phyloP scores from a whole-genome alignment of 2,888 invertebrate species.

The Orthosia incerta region DNA sequence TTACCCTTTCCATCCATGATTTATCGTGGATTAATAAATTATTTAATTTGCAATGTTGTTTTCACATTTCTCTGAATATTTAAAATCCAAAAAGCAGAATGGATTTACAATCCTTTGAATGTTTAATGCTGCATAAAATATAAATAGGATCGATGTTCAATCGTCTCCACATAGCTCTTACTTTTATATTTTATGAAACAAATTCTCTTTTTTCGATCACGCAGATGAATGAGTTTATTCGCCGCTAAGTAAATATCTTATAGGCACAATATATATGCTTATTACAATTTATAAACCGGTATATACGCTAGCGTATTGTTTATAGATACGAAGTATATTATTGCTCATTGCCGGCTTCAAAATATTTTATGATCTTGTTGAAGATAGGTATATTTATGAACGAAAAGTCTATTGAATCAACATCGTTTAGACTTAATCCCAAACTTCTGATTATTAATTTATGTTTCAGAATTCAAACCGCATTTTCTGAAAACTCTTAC shows the following conservation, averaged over 20 bases:
- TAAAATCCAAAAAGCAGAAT: slow-evolving; percentile 11
- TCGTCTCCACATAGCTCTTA: slow-evolving; percentile 41
- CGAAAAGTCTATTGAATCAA: slow-evolving; percentile 7
- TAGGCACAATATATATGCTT: slow-evolving; percentile 11
- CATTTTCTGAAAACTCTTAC: slow-evolving; percentile 8
- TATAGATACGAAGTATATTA: neutral
- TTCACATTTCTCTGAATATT: neutral
- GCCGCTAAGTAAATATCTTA: slow-evolving; percentile 37
- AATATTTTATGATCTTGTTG: neutral
- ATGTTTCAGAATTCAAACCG: slow-evolving; percentile 9
- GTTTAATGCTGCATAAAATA: slow-evolving; percentile 17
- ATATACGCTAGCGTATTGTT: slow-evolving; percentile 1
- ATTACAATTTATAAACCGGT: slow-evolving; percentile 3
- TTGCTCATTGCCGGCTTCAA: neutral
- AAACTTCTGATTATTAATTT: slow-evolving; percentile 22
- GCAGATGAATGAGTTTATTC: slow-evolving; percentile 43
- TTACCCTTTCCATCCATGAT: neutral
- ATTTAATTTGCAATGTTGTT: slow-evolving; percentile 1
- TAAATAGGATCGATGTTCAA: slow-evolving; percentile 44
- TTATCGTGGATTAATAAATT: slow-evolving; percentile 1
- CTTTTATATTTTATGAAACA: slow-evolving; percentile 39
- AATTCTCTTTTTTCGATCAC: slow-evolving; percentile 22
- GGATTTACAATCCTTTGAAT: slow-evolving; percentile 34
- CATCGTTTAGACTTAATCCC: slow-evolving; percentile 1
- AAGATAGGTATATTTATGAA: neutral